A percentile compares a stretch with the other conserved stretches of the same genome.
These are phyloP conservation scores for Varanus salvator DNA, from an alignment of 2,113 vertebrate genomes.

Conservation along the genomic window DNA sequence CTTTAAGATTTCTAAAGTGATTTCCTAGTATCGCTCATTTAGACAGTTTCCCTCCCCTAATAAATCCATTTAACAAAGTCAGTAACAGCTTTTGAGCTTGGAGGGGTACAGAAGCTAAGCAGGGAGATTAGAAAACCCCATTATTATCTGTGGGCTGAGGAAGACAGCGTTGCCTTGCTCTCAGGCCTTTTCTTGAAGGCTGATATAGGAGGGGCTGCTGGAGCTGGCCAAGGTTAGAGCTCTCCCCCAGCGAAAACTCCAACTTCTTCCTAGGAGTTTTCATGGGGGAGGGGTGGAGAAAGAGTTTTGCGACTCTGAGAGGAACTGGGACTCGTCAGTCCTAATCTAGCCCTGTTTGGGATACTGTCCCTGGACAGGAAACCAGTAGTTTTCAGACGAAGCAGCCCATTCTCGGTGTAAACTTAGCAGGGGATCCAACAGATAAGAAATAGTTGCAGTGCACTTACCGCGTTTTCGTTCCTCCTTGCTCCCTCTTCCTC, in stretches of 20 bases:
- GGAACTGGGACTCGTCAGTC: too few relatives aligned
- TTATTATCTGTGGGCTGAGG: background rate
- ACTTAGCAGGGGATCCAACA: background rate
- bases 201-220: background rate
- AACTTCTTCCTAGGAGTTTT: background rate
- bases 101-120: background rate
- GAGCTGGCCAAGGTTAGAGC: background rate
- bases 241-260: background rate
- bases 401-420: background rate
- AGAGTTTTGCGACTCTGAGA: background rate
- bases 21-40: background rate
- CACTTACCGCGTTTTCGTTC: background rate
- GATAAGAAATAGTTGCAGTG: fast-evolving
- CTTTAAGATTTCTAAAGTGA: background rate
- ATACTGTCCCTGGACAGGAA: background rate
- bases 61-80: background rate
- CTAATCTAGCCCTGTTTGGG: background rate
- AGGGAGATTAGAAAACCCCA: background rate
- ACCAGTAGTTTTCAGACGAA: background rate
- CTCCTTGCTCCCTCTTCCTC: background rate
- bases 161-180: background rate
- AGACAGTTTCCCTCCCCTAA: background rate
- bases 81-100: conserved; percentile 5
- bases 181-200: background rate
- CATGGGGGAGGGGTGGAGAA: background rate